Evolutionary conservation across 2,797 vertebrate genomes (phyloP), one percentile per base, ranked within the genome.

Genomic region (Mus caroli): DNA sequence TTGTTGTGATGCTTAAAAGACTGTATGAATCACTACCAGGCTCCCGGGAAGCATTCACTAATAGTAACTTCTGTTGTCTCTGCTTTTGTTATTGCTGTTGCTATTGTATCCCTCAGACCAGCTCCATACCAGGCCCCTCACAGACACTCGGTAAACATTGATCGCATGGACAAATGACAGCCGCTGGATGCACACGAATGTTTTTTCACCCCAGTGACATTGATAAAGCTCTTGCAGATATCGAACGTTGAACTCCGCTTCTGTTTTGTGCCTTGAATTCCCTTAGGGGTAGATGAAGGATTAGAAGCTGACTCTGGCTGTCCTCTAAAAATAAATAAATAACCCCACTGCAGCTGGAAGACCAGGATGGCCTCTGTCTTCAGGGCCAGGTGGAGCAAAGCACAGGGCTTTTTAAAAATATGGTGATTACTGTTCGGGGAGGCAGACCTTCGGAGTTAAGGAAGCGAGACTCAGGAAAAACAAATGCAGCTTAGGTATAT

Each of bases 211-310:
- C n/a, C 64, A 52, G 56, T 92, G 94, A 80, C 86, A 77, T 82
- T 94, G 92, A 85, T 86, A 88, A 95, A 91, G 58, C 62, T 94
- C 88, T 80, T 79, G 87, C 62, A 54, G 80, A 62, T 94, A 91
- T 76, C 0, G 1, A 92, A 60, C 5, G 26, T 26, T 64, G 69
- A 94, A 87, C 82, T 95, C 92, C 6, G 10, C 71, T 76, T 93
- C 94, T 67, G 58, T 62, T 69, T 24, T 88, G 79, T 76, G 92
- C 87, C 83, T 94, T 92, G 86, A 94, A 93, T 94, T 91, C 67
- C 79, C 56, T 0, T 0, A 73, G 73, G 73, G 78, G 82, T 86
- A 88, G 94, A 93, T 92, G 93, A 95, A 62, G 4, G 17, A 85
- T 50, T 50, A 60, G 90, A 87, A 78, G 40, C 58, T 84, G 64